Evolutionary conservation across 2,888 invertebrate genomes (phyloP), one percentile per base, ranked within the genome.

Genomic region (Hecatera dysodea): DNA sequence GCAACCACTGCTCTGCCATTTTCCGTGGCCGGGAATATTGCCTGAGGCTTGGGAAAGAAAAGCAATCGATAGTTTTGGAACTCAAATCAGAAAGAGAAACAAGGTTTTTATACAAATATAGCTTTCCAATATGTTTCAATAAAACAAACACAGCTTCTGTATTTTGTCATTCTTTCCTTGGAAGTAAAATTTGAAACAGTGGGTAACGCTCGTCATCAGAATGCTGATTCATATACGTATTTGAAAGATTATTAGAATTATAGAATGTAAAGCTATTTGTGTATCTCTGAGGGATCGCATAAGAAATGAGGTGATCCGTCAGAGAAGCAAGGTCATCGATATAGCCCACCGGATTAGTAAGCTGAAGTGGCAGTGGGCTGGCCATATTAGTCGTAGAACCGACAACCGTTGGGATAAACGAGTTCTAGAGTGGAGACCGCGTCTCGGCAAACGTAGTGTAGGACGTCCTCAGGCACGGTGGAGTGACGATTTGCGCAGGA

Each of bases 221-320:
- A 5, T 2, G 24, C 19, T 63, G 72, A 72, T 44, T 72, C 36
- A 72, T 64, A 29, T 57, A n/a, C 15, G n/a, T 39, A 44, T 63
- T 63, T 15, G 2, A 12, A 29, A 9, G 11, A 39, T 75, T 75
- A 59, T 55, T 56, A 63, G 55, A 42, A 67, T 55, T 36, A 53
- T 42, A 48, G 22, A 64, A 59, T 60, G 33, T 39, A 17, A 39
- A 12, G 39, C 15, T 15, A 39, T 33, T n/a, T n/a, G n/a, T n/a
- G n/a, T n/a, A n/a, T n/a, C n/a, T n/a, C n/a, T n/a, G n/a, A n/a
- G n/a, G n/a, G n/a, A n/a, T n/a, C n/a, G n/a, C n/a, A n/a, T n/a
- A n/a, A n/a, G n/a, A n/a, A n/a, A n/a, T n/a, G n/a, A n/a, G n/a
- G n/a, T n/a, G n/a, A n/a, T n/a, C n/a, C n/a, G n/a, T n/a, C n/a